Conservation (phyloP, 2,113 vertebrate species). For the Cheilinus undulatus region DNA sequence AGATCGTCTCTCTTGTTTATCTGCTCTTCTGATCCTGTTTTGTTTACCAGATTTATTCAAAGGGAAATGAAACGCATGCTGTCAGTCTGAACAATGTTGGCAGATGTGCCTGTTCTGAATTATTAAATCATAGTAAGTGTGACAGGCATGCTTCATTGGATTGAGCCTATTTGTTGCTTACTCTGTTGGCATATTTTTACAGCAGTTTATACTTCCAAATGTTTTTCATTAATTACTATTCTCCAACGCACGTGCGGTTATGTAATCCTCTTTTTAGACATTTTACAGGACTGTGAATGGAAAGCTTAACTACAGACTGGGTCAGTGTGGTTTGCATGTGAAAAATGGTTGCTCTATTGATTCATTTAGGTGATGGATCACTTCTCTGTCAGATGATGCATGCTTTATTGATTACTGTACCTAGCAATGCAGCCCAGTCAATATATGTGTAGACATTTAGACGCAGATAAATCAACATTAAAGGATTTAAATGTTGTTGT, state of each 20-base stretch:
- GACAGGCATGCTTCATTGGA: conserved; percentile 60
- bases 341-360: conserved; percentile 45
- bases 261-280: conserved; percentile 11
- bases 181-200: conserved; percentile 30
- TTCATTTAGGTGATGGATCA: conserved; percentile 59
- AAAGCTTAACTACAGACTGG: background rate
- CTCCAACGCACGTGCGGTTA: background rate
- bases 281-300: conserved; percentile 19
- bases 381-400: conserved; percentile 28
- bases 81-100: conserved; percentile 49
- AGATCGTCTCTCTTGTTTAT: conserved; percentile 32
- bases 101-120: conserved; percentile 49
- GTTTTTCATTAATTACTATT: conserved; percentile 42
- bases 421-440: conserved; percentile 12
- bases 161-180: conserved; percentile 49
- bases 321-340: background rate
- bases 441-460: conserved; percentile 54
- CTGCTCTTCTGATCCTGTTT: conserved; percentile 28
- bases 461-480: conserved; percentile 46
- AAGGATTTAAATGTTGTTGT: conserved; percentile 17
- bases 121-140: conserved; percentile 53
- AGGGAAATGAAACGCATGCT: conserved; percentile 27
- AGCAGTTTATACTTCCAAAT: conserved; percentile 31
- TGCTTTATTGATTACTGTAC: conserved; percentile 53
- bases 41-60: conserved; percentile 35